Base-by-base conservation (phyloP, 2,888 invertebrate genomes). In the Allygus modestus region DNA sequence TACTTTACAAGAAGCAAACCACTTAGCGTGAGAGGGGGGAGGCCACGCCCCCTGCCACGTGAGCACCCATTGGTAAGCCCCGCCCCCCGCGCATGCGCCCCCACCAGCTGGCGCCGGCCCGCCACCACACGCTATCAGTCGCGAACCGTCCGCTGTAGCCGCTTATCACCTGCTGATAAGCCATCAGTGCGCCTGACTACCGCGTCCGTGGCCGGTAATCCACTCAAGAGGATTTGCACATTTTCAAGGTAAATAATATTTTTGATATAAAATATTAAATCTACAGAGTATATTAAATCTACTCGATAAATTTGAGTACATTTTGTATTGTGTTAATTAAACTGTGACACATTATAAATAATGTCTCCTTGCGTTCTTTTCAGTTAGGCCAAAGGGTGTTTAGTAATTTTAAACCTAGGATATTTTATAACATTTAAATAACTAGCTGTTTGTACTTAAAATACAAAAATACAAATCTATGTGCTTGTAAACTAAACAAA, bases 1-100 rank as follows among this genome's bases (percentile, higher is more conserved):
- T 46, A 83, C 83, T 83, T 83, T 83, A 82, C 69, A 79, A 75
- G 81, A 84, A 84, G 82, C 83, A 85, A 85, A 85, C 85, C 81
- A 75, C 82, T 85, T 82, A 82, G 84, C 54, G 61, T 28, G 43
- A 20, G 84, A 20, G 81, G 33, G 79, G 82, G 82, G 85, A 15
- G n/a, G 79, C 33, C 46, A 9, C 69, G 51, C 69, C 65, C 65
- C 17, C 84, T 77, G 82, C 43, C 85, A 82, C 82, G 82, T 82
- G 82, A 82, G n/a, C 58, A 43, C n/a, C 84, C 84, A 82, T 84
- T 71, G 73, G 31, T 46, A 81, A 23, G 82, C 82, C 69, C 82
- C 85, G 82, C 85, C 84, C 84, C 37, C 37, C 33, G 33, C 43
- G 58, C 37, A 46, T 69, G 85, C 85, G 79, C 77, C 11, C 77